Conservation (phyloP, 2,888 invertebrate species). For the Flabesymbios commensalis region DNA sequence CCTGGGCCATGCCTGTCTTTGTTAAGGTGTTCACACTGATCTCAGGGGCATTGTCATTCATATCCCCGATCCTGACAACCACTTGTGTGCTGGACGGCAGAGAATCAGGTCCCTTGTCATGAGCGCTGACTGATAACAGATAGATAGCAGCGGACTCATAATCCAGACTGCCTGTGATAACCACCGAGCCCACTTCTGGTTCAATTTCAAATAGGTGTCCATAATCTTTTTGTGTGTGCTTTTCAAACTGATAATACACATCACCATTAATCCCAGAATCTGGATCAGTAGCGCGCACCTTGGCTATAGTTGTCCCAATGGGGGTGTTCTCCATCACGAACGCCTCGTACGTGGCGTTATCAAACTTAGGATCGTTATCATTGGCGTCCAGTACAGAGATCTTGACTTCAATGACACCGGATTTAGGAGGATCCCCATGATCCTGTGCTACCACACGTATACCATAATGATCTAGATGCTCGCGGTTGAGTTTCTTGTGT, state of each 20-base stretch:
- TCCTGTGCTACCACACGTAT: conserved; percentile 86
- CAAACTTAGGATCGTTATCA: conserved; percentile 32
- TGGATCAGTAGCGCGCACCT: conserved; percentile 26
- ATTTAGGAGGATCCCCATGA: conserved; percentile 70
- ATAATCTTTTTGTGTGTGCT: conserved; percentile 19
- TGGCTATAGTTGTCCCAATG: conserved; percentile 15
- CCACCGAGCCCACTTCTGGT: conserved; percentile 23
- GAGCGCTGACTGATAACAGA: conserved; percentile 25
- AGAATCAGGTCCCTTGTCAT: conserved; percentile 39
- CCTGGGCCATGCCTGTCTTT: conserved; percentile 41
- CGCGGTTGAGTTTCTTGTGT: conserved; percentile 18
- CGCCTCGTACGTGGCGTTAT: conserved; percentile 29
- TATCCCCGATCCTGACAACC: conserved; percentile 42
- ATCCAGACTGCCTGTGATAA: conserved; percentile 25
- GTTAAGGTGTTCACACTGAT: conserved; percentile 42
- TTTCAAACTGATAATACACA: conserved; percentile 27
- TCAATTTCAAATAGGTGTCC: conserved; percentile 32
- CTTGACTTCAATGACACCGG: conserved; percentile 25
- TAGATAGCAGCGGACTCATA: conserved; percentile 26
- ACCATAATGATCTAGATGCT: conserved; percentile 63
- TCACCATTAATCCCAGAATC: conserved; percentile 29
- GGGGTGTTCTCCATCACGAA: conserved; percentile 23
- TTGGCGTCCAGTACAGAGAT: conserved; percentile 31
- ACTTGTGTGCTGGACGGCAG: conserved; percentile 39
- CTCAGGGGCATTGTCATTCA: conserved; percentile 46